A percentile compares a stretch with the other conserved stretches of the same genome.
Evolutionary conservation across 2,113 vertebrate genomes (phyloP).

Genomic region (Strix uralensis): DNA sequence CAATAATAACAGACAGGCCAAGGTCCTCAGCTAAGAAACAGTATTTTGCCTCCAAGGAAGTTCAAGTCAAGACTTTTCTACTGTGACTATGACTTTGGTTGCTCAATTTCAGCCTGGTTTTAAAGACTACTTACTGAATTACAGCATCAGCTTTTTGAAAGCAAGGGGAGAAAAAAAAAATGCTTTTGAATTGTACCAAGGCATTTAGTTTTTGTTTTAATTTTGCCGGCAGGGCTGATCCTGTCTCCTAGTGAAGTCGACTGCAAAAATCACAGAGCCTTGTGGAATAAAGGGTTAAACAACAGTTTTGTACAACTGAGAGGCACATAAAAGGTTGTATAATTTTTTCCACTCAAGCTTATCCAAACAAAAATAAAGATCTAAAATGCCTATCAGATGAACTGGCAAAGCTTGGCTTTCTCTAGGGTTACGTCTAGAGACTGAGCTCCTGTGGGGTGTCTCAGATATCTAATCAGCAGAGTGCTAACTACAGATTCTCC

Average conservation of each 20-base stretch:
- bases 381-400: not conserved
- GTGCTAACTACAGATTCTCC: not conserved
- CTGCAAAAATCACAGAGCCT: not conserved
- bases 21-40: not conserved
- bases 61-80: not conserved
- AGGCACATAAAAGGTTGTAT: not conserved
- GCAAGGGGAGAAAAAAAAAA: not conserved
- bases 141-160: not conserved
- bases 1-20: not conserved
- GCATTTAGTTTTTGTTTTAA: not conserved
- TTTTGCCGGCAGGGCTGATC: not conserved
- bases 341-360: not conserved
- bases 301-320: not conserved
- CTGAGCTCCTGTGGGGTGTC: not conserved
- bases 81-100: not conserved
- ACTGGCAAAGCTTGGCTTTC: not conserved
- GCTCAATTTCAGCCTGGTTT: not conserved
- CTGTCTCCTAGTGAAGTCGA: not conserved
- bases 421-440: not conserved
- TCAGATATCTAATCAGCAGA: not conserved
- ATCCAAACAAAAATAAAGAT: not conserved
- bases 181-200: not conserved
- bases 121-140: not conserved
- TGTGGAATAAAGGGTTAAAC: not conserved
- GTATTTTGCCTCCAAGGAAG: constrained; percentile 12